Evolutionary conservation across 92 coral and sea anemone species (phyloP).

Genomic region (Meandrina meandrites): DNA sequence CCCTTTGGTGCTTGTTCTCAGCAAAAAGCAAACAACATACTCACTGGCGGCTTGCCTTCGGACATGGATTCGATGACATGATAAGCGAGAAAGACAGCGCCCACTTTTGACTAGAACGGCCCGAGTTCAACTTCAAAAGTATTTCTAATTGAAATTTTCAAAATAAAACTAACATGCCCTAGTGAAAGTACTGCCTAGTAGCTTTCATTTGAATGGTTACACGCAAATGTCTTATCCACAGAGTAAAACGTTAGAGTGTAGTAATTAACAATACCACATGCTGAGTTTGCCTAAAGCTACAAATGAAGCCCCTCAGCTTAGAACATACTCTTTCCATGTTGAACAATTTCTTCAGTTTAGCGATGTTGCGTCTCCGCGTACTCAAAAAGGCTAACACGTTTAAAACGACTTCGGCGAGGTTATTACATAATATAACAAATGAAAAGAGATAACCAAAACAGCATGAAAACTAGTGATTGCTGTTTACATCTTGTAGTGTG

Average conservation of each 20-base stretch:
- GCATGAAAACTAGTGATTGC: background rate
- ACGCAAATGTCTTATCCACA: background rate
- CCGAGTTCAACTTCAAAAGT: background rate
- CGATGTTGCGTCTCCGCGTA: background rate
- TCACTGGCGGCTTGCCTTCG: background rate
- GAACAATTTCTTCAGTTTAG: background rate
- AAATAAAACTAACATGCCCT: background rate
- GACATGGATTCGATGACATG: background rate
- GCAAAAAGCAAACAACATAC: background rate
- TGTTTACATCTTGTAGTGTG: background rate
- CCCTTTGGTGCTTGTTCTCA: background rate
- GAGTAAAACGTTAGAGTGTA: background rate
- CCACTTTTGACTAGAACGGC: background rate
- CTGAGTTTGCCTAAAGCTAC: background rate
- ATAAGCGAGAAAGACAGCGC: slow-evolving; percentile 2
- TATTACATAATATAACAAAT: too few species aligned
- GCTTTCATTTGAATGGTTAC: background rate
- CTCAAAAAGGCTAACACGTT: background rate
- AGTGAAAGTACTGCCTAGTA: background rate
- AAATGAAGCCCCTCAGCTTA: background rate
- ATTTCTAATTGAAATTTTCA: background rate
- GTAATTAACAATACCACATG: background rate
- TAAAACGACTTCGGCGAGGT: background rate
- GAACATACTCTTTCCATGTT: background rate
- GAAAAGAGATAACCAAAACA: background rate